Evolutionary conservation across 2,113 vertebrate genomes (phyloP).

Genomic region (Stomatorhinus ivindoensis): DNA sequence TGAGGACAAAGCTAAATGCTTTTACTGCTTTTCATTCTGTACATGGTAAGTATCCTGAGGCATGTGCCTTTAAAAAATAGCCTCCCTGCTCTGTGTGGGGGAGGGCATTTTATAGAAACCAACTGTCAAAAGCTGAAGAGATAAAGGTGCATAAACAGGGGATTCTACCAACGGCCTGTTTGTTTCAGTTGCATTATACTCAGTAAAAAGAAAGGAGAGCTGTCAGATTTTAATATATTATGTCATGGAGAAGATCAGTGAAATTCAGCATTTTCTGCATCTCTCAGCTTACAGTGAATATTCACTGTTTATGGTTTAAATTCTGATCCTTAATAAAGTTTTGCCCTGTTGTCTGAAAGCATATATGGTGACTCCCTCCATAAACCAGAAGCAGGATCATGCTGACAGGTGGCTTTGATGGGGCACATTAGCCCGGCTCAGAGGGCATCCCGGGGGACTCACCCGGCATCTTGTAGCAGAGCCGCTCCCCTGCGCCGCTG

Average conservation of each 20-base stretch:
- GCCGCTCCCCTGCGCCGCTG: conserved; percentile 77
- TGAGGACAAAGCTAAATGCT: conserved; percentile 35
- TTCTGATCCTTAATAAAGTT: neutral
- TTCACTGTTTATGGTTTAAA: neutral
- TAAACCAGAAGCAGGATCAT: neutral
- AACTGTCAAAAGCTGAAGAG: neutral
- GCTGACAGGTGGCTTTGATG: neutral
- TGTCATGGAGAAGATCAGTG: neutral
- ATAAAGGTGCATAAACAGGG: neutral
- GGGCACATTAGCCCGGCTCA: conserved; percentile 46
- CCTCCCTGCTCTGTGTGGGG: neutral
- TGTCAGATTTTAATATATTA: neutral
- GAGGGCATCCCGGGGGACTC: conserved; percentile 54
- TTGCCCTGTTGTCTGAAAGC: neutral
- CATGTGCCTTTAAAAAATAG: neutral
- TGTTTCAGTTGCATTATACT: neutral
- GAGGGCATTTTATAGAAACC: neutral
- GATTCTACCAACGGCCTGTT: neutral
- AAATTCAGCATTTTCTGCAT: neutral
- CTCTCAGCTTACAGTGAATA: neutral
- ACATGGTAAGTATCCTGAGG: neutral
- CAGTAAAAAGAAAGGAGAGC: neutral
- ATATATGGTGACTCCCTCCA: neutral
- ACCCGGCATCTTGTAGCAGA: conserved; percentile 80
- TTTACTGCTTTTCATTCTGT: neutral